phyloP scores from a whole-genome alignment of 2,888 invertebrate genomes.

The Dolichopus griseipennis region DNA sequence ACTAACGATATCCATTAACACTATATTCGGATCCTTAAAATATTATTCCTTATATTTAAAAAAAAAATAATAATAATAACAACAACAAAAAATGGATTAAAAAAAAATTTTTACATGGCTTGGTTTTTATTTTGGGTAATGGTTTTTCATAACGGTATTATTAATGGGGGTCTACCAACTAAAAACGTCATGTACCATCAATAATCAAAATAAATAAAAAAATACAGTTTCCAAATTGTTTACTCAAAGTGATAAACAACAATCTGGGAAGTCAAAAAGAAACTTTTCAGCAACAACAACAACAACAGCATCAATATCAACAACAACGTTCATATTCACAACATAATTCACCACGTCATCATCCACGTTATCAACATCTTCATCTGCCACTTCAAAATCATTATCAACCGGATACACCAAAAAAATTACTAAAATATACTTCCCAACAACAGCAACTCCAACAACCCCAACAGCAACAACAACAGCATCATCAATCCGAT shows the following conservation, averaged over 20 bases:
- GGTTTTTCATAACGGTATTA: too few species aligned
- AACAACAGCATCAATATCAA: conserved; percentile 28
- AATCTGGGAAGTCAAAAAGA: conserved; percentile 20
- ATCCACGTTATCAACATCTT: conserved; percentile 18
- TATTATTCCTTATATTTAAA: background rate
- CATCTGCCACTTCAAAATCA: background rate
- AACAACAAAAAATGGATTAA: background rate
- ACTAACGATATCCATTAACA: background rate
- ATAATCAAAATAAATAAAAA: background rate
- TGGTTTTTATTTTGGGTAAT: too few species aligned
- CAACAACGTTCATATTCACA: conserved; percentile 11
- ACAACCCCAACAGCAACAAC: conserved; percentile 12
- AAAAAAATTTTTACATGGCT: background rate
- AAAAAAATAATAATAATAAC: background rate
- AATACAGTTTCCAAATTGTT: conserved; percentile 20
- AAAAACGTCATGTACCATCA: too few species aligned
- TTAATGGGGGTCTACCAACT: too few species aligned
- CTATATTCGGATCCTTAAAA: background rate
- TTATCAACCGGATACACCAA: conserved; percentile 4
- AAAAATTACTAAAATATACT: conserved; percentile 28
- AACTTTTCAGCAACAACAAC: conserved; percentile 31
- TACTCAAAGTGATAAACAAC: conserved; percentile 21
- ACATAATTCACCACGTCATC: conserved; percentile 16
- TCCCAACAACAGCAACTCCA: conserved; percentile 26
- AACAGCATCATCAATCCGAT: conserved; percentile 9